Base-by-base conservation (phyloP, 2,113 vertebrate genomes). In the Bos javanicus region DNA sequence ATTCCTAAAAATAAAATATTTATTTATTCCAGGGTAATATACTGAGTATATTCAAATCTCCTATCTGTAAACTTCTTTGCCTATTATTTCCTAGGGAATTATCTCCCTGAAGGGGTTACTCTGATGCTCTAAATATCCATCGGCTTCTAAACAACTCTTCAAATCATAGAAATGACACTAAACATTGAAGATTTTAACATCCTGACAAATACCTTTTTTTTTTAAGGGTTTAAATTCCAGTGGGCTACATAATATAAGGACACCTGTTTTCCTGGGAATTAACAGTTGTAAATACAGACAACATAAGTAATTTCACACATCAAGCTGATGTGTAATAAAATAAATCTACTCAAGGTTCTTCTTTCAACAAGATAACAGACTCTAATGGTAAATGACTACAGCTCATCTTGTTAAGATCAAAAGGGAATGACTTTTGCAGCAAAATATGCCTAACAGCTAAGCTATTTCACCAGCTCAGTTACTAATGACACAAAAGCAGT, bases 401-500 rank as follows among this genome's bases (percentile, higher is more conserved):
- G 95, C 93, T 97, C 56, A 90, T 98, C 96, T 93, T 92, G 97
- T 98, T 95, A 98, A 98, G 96, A 98, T 98, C 98, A 99, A 98
- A 99, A 98, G 98, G 33, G 21, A 43, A 98, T 96, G 80, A 97
- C 90, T 97, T 98, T 59, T 97, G 88, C n/a, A 97, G 78, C 96
- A 98, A 98, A 98, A 97, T 95, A 97, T 97, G 95, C 95, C 50
- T 17, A 97, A 95, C 97, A 98, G 97, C 98, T 97, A 96, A 98
- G 96, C 97, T 98, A 98, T 97, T 97, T 98, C 97, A 98, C 87
- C 96, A 98, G 97, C 96, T 96, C 82, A 62, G 97, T 97, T 78
- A 97, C 97, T 98, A 98, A 98, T 91, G 3, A 98, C 98, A 98
- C 97, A 97, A 97, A 96, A 98, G 97, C 93, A 98, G 91, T 96